Base-by-base conservation (phyloP, 2,113 vertebrate genomes). In the Orientallactaga bullata region DNA sequence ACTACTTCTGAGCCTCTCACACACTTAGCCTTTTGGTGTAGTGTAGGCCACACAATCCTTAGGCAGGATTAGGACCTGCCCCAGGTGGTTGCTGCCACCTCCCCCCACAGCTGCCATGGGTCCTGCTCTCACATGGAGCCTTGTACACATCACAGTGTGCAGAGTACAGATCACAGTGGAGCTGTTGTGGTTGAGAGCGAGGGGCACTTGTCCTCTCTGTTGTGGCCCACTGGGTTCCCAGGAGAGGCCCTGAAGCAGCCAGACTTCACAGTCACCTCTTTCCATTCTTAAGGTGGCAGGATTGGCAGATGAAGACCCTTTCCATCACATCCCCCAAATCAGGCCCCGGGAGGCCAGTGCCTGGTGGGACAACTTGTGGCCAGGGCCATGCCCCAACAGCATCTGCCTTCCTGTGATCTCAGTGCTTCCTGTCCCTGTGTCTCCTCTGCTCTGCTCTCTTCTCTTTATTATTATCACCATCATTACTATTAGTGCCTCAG, bases 241-340 rank as follows among this genome's bases (percentile, higher is more conserved):
- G 39, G 30, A 61, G 17, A 65, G 63, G 73, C 68, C n/a, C 65
- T 20, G 32, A n/a, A 42, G 24, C 10, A 20, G 2, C 37, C 78
- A 6, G 35, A 28, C 85, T 69, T 60, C 17, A 76, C 30, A 39
- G 37, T 78, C 16, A 3, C 5, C 72, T 71, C 42, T 63, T 42
- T 55, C 30, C 98, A 98, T 86, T 86, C 89, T 72, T 28, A 65
- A 65, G 84, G 55, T 78, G 81, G 83, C 24, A 16, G 78, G 86
- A 76, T 72, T 77, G 96, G 95, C 86, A 97, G 97, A 97, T 98
- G 95, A 97, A 98, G 97, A 97, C 97, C 97, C 95, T 96, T 97
- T 96, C 81, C 97, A 98, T 98, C 98, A 98, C 98, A 98, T 97
- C 98, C 98, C 94, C 98, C 97, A 97, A 97, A 97, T 97, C 98